Base-by-base conservation (phyloP, 2,113 vertebrate genomes). In the Neogale vison region DNA sequence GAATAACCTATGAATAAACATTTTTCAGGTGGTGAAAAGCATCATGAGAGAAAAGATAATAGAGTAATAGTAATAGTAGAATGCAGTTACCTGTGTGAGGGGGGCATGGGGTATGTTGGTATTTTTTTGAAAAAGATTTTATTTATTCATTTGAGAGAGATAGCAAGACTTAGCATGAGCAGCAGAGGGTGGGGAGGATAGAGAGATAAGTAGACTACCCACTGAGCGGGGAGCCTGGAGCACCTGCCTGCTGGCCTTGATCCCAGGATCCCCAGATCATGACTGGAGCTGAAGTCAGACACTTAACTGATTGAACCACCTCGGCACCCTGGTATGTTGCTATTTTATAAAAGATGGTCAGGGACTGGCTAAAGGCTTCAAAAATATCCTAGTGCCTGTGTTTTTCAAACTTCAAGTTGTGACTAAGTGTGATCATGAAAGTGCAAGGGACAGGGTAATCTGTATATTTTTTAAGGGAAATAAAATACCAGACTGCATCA, bases 391-490 rank as follows among this genome's bases (percentile, higher is more conserved):
- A 71, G 26, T 29, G 65, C 59, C 69, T 52, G 34, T 88, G 77
- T 57, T 85, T 95, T 89, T 55, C 14, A 94, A n/a, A 91, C 71
- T 94, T 88, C 42, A 79, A 88, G 24, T 63, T 97, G 76, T 96
- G 91, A 94, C 88, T 93, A 72, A 88, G 29, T 15, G 10, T 3
- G 26, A 90, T 63, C 31, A 45, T 10, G 18, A 89, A 89, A 96
- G 79, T 92, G 34, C 90, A 80, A 93, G 26, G 80, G 83, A 88
- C 59, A 95, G 61, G 14, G 14, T 88, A 3, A 76, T 80, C 18
- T 90, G 81, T 52, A 55, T 42, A 67, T 82, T 94, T 88, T 31
- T 2, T 63, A 71, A 96, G 31, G 52, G 50, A 94, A 96, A 86
- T 77, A 95, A 95, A 95, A 93, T 36, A 50, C 26, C 36, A 91